phyloP scores from a whole-genome alignment of 2,888 invertebrate genomes.

The Caradrina clavipalpis region DNA sequence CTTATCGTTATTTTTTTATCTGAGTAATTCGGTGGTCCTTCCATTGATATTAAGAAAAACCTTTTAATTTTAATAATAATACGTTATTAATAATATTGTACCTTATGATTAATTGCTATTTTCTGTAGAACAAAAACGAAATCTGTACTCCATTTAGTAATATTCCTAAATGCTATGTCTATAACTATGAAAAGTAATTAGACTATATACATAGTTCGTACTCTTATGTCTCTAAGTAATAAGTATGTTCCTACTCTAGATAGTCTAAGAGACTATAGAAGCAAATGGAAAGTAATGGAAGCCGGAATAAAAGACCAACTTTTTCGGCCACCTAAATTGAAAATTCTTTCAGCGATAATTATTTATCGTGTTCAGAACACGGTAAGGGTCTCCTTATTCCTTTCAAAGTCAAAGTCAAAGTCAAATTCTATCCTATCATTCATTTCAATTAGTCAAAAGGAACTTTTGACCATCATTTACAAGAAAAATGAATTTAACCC shows the following conservation, averaged over 20 bases:
- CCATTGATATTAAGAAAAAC: background rate
- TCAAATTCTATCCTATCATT: too few relatives aligned
- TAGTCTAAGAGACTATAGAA: background rate
- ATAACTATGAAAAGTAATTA: background rate
- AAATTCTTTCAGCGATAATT: too few relatives aligned
- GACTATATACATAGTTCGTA: too few relatives aligned
- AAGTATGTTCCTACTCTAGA: background rate
- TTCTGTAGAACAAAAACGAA: background rate
- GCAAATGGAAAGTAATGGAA: background rate
- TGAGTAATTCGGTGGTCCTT: constrained; percentile 1
- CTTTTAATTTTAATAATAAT: background rate
- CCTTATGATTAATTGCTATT: background rate
- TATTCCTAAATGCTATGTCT: background rate
- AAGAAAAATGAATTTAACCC: background rate
- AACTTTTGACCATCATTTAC: background rate
- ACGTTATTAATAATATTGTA: background rate
- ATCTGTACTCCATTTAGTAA: background rate
- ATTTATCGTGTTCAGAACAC: background rate
- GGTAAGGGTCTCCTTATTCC: background rate
- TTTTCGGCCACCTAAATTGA: background rate
- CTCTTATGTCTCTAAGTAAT: too few relatives aligned
- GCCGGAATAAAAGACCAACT: background rate
- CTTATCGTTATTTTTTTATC: constrained; percentile 33
- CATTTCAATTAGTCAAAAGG: background rate
- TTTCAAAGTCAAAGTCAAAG: background rate